Percentiles rank a stretch among this genome's conserved stretches.
Evolutionary conservation across 2,113 vertebrate species (phyloP).

Genomic region (Hydrochoerus hydrochaeris): DNA sequence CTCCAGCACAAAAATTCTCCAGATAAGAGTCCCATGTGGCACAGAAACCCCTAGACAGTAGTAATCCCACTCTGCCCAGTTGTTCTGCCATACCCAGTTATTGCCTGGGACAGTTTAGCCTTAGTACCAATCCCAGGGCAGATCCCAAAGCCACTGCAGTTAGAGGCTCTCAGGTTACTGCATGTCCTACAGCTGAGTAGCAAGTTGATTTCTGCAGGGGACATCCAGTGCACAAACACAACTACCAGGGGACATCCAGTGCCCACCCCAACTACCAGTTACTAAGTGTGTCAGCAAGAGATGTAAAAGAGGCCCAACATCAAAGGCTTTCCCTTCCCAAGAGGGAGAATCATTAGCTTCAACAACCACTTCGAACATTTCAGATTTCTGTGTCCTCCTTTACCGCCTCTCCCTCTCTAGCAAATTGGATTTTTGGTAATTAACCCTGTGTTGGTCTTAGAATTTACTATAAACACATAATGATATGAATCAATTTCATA

Average conservation of each 20-base stretch:
- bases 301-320: background rate
- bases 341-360: background rate
- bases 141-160: background rate
- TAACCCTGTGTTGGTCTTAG: background rate
- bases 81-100: background rate
- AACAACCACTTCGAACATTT: background rate
- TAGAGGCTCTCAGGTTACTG: background rate
- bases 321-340: background rate
- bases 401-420: background rate
- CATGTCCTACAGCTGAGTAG: background rate
- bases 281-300: background rate
- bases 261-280: background rate
- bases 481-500: constrained; percentile 3
- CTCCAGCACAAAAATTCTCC: background rate
- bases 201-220: constrained; percentile 6
- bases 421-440: background rate
- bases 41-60: background rate
- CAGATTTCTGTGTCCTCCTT: background rate
- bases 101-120: background rate
- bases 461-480: background rate
- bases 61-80: background rate
- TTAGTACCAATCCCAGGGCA: background rate
- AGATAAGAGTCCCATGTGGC: background rate
- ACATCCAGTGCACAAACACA: background rate
- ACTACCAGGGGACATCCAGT: background rate